Evolutionary conservation across 2,113 vertebrate genomes (phyloP).

Genomic region (Pterocles orientalis): DNA sequence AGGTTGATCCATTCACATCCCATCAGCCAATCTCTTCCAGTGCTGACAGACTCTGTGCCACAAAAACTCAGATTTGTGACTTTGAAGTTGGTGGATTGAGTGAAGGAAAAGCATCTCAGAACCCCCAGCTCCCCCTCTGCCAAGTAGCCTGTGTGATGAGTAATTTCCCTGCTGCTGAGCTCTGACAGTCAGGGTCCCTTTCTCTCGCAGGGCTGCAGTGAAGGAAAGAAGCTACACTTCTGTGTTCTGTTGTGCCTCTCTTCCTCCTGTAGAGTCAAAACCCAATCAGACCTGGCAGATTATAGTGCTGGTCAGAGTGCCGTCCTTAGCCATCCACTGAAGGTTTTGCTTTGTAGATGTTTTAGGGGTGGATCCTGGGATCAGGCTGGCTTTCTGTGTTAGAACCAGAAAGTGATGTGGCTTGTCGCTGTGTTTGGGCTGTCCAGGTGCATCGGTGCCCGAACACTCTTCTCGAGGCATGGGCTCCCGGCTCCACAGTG

Average conservation of each 20-base stretch:
- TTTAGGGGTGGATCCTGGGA: neutral
- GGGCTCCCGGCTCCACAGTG: conserved; percentile 92
- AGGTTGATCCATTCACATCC: neutral
- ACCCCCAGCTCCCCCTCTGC: neutral
- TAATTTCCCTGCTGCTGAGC: neutral
- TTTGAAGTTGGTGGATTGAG: neutral
- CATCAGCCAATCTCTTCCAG: rapidly evolving
- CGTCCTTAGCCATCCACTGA: neutral
- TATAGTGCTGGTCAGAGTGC: neutral
- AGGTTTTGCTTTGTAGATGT: neutral
- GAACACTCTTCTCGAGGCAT: conserved; percentile 80
- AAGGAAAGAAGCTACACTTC: neutral
- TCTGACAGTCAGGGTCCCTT: neutral
- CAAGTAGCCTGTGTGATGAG: neutral
- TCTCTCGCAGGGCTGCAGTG: neutral
- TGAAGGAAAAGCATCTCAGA: neutral
- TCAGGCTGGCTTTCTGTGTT: neutral
- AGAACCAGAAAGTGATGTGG: neutral
- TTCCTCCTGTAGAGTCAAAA: neutral
- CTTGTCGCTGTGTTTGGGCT: neutral
- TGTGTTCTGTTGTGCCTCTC: neutral
- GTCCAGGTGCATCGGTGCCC: conserved; percentile 55
- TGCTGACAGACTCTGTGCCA: neutral
- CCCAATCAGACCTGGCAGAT: neutral
- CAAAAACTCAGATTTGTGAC: neutral